Percentiles rank a stretch among this genome's conserved stretches.
These are phyloP conservation scores for Amblyraja radiata DNA, from an alignment of 2,797 vertebrate genomes.

Conservation along the genomic window DNA sequence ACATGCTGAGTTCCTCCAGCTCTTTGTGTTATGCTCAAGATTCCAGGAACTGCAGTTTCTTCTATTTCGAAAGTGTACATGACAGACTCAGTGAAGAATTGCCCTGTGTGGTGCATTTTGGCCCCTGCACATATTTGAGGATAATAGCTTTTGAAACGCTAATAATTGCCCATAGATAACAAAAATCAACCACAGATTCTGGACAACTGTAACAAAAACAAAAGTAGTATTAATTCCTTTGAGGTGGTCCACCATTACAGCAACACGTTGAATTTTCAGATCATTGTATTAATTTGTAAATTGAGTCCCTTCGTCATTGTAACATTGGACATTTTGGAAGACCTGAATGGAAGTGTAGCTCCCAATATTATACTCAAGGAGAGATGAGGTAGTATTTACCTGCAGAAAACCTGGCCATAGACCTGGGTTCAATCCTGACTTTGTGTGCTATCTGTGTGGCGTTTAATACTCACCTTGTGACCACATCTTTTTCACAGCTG, in stretches of 20 bases:
- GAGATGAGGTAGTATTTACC: not conserved
- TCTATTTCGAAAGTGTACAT: not conserved
- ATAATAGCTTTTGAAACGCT: not conserved
- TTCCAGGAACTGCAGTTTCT: no score
- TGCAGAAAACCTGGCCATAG: not conserved
- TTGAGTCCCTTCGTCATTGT: no score
- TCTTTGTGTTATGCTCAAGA: no score
- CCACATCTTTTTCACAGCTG: no score
- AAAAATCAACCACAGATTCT: not conserved
- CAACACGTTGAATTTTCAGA: no score
- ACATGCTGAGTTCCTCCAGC: no score
- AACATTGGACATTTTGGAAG: not conserved
- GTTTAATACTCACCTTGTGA: no score
- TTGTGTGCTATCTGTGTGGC: no score
- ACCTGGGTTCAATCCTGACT: no score
- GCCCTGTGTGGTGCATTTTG: not conserved
- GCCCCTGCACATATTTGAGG: not conserved
- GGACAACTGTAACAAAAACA: not conserved
- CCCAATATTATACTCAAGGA: not conserved
- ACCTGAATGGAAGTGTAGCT: not conserved
- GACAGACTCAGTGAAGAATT: not conserved
- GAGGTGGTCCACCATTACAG: not conserved
- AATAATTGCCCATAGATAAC: not conserved
- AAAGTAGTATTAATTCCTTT: not conserved
- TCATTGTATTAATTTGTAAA: no score